Base-by-base conservation (phyloP, 2,888 invertebrate species). In the Timandra comae region DNA sequence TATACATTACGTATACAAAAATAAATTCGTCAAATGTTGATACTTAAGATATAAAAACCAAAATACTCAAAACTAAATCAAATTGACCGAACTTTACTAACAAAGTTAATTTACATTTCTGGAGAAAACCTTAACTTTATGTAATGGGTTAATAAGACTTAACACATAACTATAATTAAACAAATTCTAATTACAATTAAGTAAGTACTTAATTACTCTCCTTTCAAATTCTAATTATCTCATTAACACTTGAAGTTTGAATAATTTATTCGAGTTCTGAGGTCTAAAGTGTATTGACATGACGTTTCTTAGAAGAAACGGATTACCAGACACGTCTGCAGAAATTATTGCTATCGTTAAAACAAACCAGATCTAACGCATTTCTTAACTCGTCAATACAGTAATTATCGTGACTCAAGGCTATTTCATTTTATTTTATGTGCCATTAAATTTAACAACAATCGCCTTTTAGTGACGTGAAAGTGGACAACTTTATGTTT, bases 371-470 rank as follows among this genome's bases (percentile, higher is more conserved):
- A 41, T 46, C 37, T 16, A 46, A 24, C 10, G 53, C 42, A 49
- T 37, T 46, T 44, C 40, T 51, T 55, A 49, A 58, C 52, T 50
- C 49, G 45, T 63, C 59, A 59, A 60, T 57, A 41, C 41, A 47
- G 53, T 69, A 71, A 75, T 76, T 70, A 75, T 59, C 60, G 46
- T 67, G 68, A 70, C 55, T 67, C 64, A 56, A 55, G 52, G 51
- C 62, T 57, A 60, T 73, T 60, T 62, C 52, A 59, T 64, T 77
- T 75, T 76, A 76, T 78, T 81, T 82, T 70, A 80, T 73, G 72
- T 44, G 43, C 58, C 72, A 74, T 81, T 69, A 82, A 79, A 76
- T 81, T 82, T 82, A 81, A 84, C 78, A 77, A 81, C 78, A 78
- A 81, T 80, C 69, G 67, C 67, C 66, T 78, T 73, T 79, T 70